Conservation (phyloP, 2,113 vertebrate species). For the Gyps fulvus region DNA sequence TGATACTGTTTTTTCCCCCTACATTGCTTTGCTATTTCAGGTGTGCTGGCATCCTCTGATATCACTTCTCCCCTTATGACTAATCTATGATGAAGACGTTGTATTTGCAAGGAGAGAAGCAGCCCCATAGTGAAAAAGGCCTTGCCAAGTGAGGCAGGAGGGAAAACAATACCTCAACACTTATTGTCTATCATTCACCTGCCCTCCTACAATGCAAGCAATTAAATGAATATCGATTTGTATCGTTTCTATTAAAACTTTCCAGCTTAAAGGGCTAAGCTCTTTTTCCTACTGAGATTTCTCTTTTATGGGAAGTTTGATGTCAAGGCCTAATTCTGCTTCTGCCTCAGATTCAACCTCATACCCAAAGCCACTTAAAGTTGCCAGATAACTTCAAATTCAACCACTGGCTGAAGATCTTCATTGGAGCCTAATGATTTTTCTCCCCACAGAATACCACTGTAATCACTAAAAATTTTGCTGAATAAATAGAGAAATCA, state of each 20-base stretch:
- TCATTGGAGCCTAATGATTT: background rate
- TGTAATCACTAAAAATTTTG: background rate
- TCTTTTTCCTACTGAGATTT: background rate
- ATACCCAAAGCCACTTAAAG: background rate
- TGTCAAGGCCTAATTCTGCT: background rate
- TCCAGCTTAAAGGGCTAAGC: background rate
- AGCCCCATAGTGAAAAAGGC: background rate
- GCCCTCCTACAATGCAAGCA: background rate
- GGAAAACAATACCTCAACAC: constrained; percentile 14
- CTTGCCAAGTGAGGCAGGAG: background rate
- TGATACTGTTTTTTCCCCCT: background rate
- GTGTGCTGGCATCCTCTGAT: constrained; percentile 1
- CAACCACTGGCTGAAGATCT: background rate
- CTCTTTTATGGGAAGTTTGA: background rate
- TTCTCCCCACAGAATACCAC: background rate
- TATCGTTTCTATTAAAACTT: background rate
- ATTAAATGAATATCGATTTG: background rate
- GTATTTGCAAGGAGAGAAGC: background rate
- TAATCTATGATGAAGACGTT: constrained; percentile 17
- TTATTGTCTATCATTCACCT: constrained; percentile 10
- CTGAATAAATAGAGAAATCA: background rate
- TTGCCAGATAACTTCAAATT: background rate
- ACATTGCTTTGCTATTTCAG: constrained; percentile 38
- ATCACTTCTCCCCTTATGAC: background rate
- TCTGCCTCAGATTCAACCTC: background rate